Evolutionary conservation across 2,888 invertebrate genomes (phyloP).

Genomic region (Cheilosia vernalis): DNA sequence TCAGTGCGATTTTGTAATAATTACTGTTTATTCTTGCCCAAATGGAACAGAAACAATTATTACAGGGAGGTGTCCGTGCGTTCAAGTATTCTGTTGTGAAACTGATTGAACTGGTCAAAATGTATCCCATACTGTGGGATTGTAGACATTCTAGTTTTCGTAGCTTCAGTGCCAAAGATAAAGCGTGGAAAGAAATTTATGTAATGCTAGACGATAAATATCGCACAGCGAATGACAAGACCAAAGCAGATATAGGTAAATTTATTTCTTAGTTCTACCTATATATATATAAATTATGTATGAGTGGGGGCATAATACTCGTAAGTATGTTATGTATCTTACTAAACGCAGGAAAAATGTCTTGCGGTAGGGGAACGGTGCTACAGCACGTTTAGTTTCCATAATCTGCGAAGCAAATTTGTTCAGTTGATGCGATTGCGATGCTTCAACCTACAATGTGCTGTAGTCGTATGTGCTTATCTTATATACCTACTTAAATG

Average conservation of each 20-base stretch:
- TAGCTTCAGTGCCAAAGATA: constrained; percentile 25
- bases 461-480: background rate
- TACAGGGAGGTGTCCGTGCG: background rate
- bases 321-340: too few species aligned
- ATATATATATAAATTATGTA: background rate
- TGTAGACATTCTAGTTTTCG: constrained; percentile 29
- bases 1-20: background rate
- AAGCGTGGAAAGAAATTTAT: constrained; percentile 51
- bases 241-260: constrained; percentile 27
- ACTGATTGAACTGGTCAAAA: constrained; percentile 42
- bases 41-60: constrained; percentile 13
- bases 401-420: too few species aligned
- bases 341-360: too few species aligned
- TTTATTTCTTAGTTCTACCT: background rate
- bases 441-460: background rate
- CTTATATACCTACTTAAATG: background rate
- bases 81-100: constrained; percentile 34
- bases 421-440: too few species aligned
- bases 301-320: too few species aligned
- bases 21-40: background rate
- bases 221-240: constrained; percentile 13
- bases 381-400: too few species aligned
- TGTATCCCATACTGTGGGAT: constrained; percentile 44
- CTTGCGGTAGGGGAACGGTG: too few species aligned
- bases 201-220: constrained; percentile 37